Evolutionary conservation across 30 jellyfish, hydroid and myxozoan genomes (phyloP).

Genomic region (Turritopsis dohrnii): DNA sequence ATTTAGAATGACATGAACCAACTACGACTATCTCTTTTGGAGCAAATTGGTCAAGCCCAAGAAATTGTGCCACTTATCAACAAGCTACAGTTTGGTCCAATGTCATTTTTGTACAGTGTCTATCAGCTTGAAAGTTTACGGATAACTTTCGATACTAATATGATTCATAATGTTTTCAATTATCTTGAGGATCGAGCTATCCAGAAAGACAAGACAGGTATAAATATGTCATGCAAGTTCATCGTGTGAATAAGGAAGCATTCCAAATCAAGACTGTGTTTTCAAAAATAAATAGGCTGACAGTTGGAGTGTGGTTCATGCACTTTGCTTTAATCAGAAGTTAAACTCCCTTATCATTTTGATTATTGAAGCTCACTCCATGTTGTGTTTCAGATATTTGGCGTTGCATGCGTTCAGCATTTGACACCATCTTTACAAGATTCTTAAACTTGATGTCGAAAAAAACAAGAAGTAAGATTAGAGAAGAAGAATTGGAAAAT

Average conservation of each 20-base stretch:
- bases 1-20: constrained; percentile 61
- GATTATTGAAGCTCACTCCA: too few relatives aligned
- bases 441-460: constrained; percentile 44
- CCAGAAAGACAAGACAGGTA: constrained; percentile 77
- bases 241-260: background rate
- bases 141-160: constrained; percentile 57
- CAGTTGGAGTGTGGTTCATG: background rate
- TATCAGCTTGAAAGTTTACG: constrained; percentile 83
- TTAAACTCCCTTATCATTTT: too few relatives aligned
- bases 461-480: constrained; percentile 45
- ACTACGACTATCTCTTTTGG: constrained; percentile 78
- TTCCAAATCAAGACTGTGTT: background rate
- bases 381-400: constrained; percentile 49
- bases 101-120: constrained; percentile 74
- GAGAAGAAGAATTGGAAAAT: constrained; percentile 80
- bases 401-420: constrained; percentile 74
- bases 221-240: background rate
- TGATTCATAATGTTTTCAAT: constrained; percentile 57
- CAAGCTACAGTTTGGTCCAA: constrained; percentile 79
- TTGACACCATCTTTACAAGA: constrained; percentile 62
- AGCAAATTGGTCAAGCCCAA: constrained; percentile 66
- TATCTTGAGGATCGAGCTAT: constrained; percentile 91
- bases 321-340: background rate
- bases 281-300: too few relatives aligned
- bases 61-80: constrained; percentile 66